Conservation (phyloP, 2,888 invertebrate genomes). For the Hetaerina titia region DNA sequence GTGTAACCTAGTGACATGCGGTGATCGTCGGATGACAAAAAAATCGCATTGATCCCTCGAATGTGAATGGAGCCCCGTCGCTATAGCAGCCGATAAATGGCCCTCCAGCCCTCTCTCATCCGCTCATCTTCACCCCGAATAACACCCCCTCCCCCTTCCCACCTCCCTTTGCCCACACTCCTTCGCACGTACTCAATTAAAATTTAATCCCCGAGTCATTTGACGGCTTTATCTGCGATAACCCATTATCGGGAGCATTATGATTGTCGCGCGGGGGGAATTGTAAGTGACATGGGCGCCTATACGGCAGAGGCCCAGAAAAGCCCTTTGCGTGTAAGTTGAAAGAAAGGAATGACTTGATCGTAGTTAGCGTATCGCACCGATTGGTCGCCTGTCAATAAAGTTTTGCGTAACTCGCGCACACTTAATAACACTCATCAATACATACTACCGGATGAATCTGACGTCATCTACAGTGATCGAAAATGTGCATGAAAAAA, state of each 20-base stretch:
- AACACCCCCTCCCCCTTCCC: not conserved
- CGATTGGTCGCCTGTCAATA: no score
- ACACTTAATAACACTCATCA: no score
- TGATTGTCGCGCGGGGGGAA: not conserved
- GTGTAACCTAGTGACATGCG: no score
- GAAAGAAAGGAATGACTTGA: not conserved
- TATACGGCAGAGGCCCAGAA: not conserved
- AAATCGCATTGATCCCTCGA: not conserved
- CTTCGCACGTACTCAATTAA: not conserved
- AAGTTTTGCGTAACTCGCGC: no score
- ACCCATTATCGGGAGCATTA: constrained; percentile 25
- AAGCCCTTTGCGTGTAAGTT: not conserved
- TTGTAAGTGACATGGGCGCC: not conserved
- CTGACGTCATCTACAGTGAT: no score
- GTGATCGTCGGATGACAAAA: not conserved
- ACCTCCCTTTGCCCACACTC: not conserved
- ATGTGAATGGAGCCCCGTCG: not conserved
- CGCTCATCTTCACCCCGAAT: not conserved
- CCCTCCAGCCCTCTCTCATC: not conserved
- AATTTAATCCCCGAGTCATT: constrained; percentile 29
- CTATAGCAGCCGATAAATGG: not conserved
- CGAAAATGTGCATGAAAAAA: no score
- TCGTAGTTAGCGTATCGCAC: not conserved
- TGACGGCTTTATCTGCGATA: not conserved
- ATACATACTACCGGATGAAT: no score